A percentile compares a stretch with the other conserved stretches of the same genome.
phyloP scores from a whole-genome alignment of 2,888 invertebrate genomes.

The Euplagia quadripunctaria region DNA sequence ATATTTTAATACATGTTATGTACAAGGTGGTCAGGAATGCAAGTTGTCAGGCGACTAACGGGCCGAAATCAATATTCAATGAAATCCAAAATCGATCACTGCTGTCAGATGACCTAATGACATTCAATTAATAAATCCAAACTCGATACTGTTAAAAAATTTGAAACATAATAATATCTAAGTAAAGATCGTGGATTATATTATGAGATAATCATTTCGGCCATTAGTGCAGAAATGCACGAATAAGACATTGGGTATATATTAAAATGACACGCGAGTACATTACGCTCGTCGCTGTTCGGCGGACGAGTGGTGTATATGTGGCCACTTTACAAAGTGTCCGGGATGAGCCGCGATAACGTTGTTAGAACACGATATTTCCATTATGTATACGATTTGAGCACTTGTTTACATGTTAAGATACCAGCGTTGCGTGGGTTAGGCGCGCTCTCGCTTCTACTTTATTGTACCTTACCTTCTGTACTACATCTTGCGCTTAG shows the following conservation, averaged over 20 bases:
- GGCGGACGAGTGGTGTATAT: conserved; percentile 66
- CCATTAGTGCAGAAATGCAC: conserved; percentile 71
- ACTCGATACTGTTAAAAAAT: not conserved
- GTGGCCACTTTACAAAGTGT: conserved; percentile 86
- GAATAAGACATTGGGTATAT: conserved; percentile 63
- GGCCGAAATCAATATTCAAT: not conserved
- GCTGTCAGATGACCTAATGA: not conserved
- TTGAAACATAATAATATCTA: not conserved
- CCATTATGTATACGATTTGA: conserved; percentile 88
- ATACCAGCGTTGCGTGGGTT: conserved; percentile 79
- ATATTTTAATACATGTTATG: conserved; percentile 37
- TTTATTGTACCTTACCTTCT: conserved; percentile 55
- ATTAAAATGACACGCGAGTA: conserved; percentile 51
- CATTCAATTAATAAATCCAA: not conserved
- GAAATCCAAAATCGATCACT: not conserved
- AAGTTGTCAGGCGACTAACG: conserved; percentile 63
- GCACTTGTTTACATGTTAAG: conserved; percentile 86
- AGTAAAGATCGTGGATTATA: not conserved
- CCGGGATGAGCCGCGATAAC: conserved; percentile 86
- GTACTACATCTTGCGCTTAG: conserved; percentile 69
- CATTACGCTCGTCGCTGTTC: conserved; percentile 56
- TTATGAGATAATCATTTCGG: not conserved
- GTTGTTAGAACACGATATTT: conserved; percentile 87
- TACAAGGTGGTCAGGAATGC: conserved; percentile 48
- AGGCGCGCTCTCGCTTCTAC: conserved; percentile 66